Base-by-base conservation (phyloP, 2,797 vertebrate genomes). In the Antennarius maculatus region DNA sequence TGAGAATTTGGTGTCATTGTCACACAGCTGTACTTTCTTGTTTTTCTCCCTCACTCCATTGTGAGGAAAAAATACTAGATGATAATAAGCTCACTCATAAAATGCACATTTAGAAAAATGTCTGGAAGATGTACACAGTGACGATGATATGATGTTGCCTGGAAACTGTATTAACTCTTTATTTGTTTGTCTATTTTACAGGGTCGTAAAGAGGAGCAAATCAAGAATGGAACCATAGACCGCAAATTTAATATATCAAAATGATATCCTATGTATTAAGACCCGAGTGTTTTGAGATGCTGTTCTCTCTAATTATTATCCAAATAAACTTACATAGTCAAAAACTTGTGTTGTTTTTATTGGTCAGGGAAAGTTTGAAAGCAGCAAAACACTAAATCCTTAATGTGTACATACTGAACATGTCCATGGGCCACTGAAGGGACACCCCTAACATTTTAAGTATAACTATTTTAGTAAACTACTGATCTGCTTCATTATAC, bases 191-290 rank as follows among this genome's bases (percentile, higher is more conserved):
- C 56, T 84, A 41, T 85, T 83, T 64, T 91, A 66, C 91, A 99
- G 97, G 95, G 96, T 52, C 88, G 7, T 31, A 95, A 79, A 74
- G 94, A 96, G 81, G 93, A 78, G 77, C 75, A 77, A 75, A 95
- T 95, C 66, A 87, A 85, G 66, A 94, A 94, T 63, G 96, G 97
- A 79, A 96, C 93, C 81, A 52, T 83, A 7, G 5, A 93, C 2
- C 93, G 86, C 59, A 89, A 80, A 0, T 92, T 90, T 74, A 71
- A 6, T 23, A 34, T 97, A 29, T 71, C 84, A 7, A 93, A 77
- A 67, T 99, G 84, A 96, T 76, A 66, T 54, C 16, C 0, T 7
- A 17, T 61, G 60, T 82, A 42, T 12, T 69, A 77, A 81, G 56
- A 83, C 52, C 65, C 69, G 61, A 77, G 31, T 82, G 71, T 88